Evolutionary conservation across 2,888 invertebrate genomes (phyloP).

Genomic region (Perizoma flavofasciatum): DNA sequence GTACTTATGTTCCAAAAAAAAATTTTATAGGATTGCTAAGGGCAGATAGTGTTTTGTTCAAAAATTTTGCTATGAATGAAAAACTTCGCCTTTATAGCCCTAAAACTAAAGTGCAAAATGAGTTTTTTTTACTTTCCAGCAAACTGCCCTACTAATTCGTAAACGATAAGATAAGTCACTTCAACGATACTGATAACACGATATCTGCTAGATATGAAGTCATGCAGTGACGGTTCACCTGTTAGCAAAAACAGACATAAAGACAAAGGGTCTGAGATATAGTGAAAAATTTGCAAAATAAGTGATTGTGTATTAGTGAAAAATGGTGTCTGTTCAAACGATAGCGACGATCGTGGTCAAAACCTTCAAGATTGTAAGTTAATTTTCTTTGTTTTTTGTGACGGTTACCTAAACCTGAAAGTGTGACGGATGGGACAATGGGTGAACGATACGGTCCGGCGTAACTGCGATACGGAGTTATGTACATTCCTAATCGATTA

Average conservation of each 20-base stretch:
- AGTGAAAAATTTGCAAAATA: conserved; percentile 31
- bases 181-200: conserved; percentile 63
- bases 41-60: conserved; percentile 36
- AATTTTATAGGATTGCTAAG: conserved; percentile 44
- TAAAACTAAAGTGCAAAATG: conserved; percentile 37
- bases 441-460: conserved; percentile 27
- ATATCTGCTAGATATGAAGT: conserved; percentile 59
- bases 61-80: conserved; percentile 21
- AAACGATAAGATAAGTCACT: conserved; percentile 73
- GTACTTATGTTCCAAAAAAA: conserved; percentile 7
- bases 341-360: conserved; percentile 92
- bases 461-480: conserved; percentile 30
- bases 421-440: conserved; percentile 33
- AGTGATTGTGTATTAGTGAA: conserved; percentile 60
- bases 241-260: conserved; percentile 63
- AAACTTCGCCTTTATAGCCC: conserved; percentile 31
- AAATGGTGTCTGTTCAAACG: conserved; percentile 92
- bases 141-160: conserved; percentile 77
- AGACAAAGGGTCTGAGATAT: conserved; percentile 55
- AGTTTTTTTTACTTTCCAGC: conserved; percentile 39
- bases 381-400: conserved; percentile 29
- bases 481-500: conserved; percentile 28
- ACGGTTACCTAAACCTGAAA: conserved; percentile 27
- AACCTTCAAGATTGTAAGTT: conserved; percentile 91
- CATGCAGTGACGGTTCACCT: conserved; percentile 66